Conservation (phyloP, 2,797 vertebrate genomes). For the Leptatherina wallacei region DNA sequence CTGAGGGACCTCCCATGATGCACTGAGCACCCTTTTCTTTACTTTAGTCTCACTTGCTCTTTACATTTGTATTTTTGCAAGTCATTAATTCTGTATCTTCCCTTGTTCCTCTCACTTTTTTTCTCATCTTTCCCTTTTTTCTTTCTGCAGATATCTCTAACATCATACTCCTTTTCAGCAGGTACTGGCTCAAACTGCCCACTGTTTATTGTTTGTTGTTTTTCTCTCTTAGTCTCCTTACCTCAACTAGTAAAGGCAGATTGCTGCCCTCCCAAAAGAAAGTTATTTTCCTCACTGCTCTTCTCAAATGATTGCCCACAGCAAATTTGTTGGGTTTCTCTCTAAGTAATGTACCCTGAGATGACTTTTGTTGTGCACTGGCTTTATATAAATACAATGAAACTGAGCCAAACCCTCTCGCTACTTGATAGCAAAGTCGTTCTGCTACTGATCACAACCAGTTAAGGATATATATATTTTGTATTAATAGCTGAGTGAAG, state of each 20-base stretch:
- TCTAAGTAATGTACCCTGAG: slow-evolving; percentile 3
- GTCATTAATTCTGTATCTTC: not conserved
- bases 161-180: not conserved
- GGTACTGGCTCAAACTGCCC: not conserved
- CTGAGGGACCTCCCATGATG: not conserved
- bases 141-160: not conserved
- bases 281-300: slow-evolving; percentile 10
- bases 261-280: slow-evolving; percentile 8
- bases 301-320: slow-evolving; percentile 10
- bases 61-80: not conserved
- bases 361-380: not conserved
- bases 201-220: not conserved
- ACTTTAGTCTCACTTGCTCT: not conserved
- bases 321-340: slow-evolving; percentile 3
- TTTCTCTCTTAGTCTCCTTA: not conserved
- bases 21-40: not conserved
- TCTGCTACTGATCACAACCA: slow-evolving; percentile 41
- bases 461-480: slow-evolving; percentile 46
- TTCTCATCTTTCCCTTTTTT: not conserved
- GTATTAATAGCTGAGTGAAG: slow-evolving; percentile 50
- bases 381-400: not conserved
- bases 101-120: no score
- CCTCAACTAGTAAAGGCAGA: slow-evolving; percentile 4
- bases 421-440: slow-evolving; percentile 15
- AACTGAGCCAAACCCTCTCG: slow-evolving; percentile 11